Base-by-base conservation (phyloP, 2,888 invertebrate species). In the Diarsia rubi region DNA sequence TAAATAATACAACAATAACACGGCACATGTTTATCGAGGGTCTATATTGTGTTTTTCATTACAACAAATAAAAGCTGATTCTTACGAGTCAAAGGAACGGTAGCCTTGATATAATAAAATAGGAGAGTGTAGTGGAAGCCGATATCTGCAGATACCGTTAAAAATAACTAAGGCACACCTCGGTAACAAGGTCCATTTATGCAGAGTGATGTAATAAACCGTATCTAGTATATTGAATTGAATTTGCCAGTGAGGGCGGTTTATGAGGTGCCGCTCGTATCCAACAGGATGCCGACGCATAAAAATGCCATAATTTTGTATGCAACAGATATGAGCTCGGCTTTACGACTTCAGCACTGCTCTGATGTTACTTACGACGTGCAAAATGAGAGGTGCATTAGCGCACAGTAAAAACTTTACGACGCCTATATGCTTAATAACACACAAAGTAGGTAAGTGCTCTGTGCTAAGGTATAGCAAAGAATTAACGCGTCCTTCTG, bases 301-400 rank as follows among this genome's bases (percentile, higher is more conserved):
- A 95, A 95, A 95, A 95, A 92, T 92, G 93, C 91, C 86, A 89
- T 94, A 92, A 94, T 93, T 93, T 91, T 88, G 90, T 91, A 94
- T 93, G 93, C 94, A 94, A 93, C 93, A 93, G 92, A 92, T 92
- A 94, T 92, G 91, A 89, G 83, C 83, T 79, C 65, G 79, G 83
- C 86, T 94, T 92, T 91, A 92, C 87, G 90, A 88, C 88, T 75
- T 70, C 65, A 62, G 27, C 73, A 75, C 74, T 73, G 78, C 73
- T 80, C 86, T 75, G 80, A 71, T 75, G 83, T 86, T 86, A 87
- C 75, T 82, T 77, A 73, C 66, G 69, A 83, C 70, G 83, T 83
- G 74, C 72, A 67, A 81, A 86, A 84, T 84, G 75, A 79, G 75
- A 71, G 79, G 68, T 88, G 80, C 86, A 86, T 88, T 86, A 84